Base-by-base conservation (phyloP, 2,888 invertebrate genomes). In the Nomada hirtipes region DNA sequence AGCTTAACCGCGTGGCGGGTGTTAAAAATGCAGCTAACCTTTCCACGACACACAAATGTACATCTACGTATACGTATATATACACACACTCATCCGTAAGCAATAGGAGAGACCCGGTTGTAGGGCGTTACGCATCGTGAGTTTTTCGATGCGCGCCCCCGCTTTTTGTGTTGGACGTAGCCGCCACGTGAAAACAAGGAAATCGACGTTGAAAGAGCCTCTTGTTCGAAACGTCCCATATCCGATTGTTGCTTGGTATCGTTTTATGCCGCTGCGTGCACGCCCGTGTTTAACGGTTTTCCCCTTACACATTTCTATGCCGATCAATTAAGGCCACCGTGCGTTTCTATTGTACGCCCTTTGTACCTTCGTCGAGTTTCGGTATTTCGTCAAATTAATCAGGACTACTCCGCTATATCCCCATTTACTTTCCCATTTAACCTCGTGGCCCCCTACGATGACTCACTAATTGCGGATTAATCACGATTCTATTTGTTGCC, bases 161-260 rank as follows among this genome's bases (percentile, higher is more conserved):
- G 26, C 64, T 20, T 74, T 72, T 85, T 80, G 80, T 67, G 67
- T 76, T 72, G 86, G 86, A 79, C 81, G 76, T 77, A 71, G 55
- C 78, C 73, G 76, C 80, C 79, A 77, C 82, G 77, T 84, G 88
- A 85, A 89, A 88, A 89, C 86, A 89, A 85, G 87, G 87, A 87
- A 89, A 89, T 77, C 68, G 82, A 70, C 77, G 87, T 85, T 89
- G 87, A 88, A 89, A 87, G 85, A 68, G 23, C 53, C 89, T 73
- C 77, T 85, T 88, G 89, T 88, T 82, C 85, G 81, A 76, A 64
- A 78, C 82, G 85, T 85, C 78, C 83, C 77, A 87, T 77, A 82
- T 87, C 87, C 85, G 89, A 89, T 89, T 82, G 88, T 87, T 77
- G 82, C 44, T 59, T 42, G 61, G 79, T 67, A 79, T 87, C 76